Evolutionary conservation across 2,113 vertebrate species (phyloP), one percentile per base, ranked within the genome.

Genomic region (Otolemur garnettii): DNA sequence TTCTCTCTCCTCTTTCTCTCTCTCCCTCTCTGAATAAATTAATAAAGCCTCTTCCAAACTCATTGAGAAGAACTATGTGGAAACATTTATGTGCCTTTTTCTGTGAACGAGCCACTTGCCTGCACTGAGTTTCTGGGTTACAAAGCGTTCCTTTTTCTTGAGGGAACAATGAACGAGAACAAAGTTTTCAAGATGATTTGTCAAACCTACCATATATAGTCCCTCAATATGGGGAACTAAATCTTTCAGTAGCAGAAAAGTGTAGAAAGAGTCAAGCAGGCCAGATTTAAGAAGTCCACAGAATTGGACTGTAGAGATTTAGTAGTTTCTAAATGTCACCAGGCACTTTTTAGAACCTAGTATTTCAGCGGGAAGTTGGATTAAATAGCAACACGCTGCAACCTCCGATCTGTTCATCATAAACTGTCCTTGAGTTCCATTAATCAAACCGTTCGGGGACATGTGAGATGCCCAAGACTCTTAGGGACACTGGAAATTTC

Each of bases 321-420:
- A 80, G 62, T 84, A 50, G 82, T 60, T 95, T 91, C 62, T 77
- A 94, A 93, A 91, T 82, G 72, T 95, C 87, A 91, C 7, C 28
- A 35, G 53, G 53, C 14, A 18, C 83, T 24, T 68, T 72, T 62
- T 74, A 50, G 30, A 4, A 53, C n/a, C 42, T 50, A 83, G 74
- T 80, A 30, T 91, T 91, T 93, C 82, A 79, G 68, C 90, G 50
- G 55, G 50, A 93, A 93, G 89, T n/a, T 89, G 87, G 19, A 87
- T 93, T 93, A 88, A 92, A 60, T n/a, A 13, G 71, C 62, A 45
- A 33, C 28, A 1, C 62, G 17, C 42, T 86, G 57, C 38, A 93
- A 68, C 28, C 57, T 57, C 57, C 21, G 57, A 38, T 92, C 50
- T 69, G 7, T 57, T 75, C 80, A 14, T 30, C n/a, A 28, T 9